Percentiles rank a stretch among this genome's conserved stretches.
These are phyloP conservation scores for Cotesia chilonis DNA, from an alignment of 1,140 invertebrate genomes.

Conservation along the genomic window DNA sequence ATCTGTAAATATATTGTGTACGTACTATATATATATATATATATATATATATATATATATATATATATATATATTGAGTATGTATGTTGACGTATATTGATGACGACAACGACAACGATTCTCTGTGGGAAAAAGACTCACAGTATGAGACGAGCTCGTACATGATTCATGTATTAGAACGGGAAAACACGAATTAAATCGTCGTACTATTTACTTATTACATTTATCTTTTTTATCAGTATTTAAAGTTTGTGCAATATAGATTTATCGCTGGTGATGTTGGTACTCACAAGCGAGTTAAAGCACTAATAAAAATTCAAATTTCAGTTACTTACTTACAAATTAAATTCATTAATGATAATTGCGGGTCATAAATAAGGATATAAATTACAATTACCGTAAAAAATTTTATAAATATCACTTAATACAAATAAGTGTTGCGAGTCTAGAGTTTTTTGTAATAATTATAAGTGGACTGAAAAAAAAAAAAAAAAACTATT, in stretches of 20 bases:
- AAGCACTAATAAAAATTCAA: no score
- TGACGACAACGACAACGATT: no score
- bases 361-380: no score
- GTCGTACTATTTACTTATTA: background rate
- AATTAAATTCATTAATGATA: no score
- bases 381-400: background rate
- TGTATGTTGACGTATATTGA: no score
- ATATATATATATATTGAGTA: no score
- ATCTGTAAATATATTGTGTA: no score
- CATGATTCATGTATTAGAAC: constrained; percentile 31
- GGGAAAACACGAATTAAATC: constrained; percentile 5
- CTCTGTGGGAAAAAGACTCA: constrained; percentile 29
- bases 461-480: background rate
- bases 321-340: no score
- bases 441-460: no score
- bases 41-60: no score
- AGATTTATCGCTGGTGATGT: constrained; percentile 21
- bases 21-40: no score
- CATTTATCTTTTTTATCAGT: constrained; percentile 5
- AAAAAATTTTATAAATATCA: constrained; percentile 15
- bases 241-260: constrained; percentile 14
- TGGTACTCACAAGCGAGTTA: background rate
- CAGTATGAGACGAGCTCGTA: constrained; percentile 21
- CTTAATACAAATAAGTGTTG: background rate
- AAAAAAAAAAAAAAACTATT: background rate